Percentiles rank a stretch among this genome's conserved stretches.
These are phyloP conservation scores for Hirtodrosophila alboralis DNA, from an alignment of 2,888 invertebrate species.

Conservation along the genomic window DNA sequence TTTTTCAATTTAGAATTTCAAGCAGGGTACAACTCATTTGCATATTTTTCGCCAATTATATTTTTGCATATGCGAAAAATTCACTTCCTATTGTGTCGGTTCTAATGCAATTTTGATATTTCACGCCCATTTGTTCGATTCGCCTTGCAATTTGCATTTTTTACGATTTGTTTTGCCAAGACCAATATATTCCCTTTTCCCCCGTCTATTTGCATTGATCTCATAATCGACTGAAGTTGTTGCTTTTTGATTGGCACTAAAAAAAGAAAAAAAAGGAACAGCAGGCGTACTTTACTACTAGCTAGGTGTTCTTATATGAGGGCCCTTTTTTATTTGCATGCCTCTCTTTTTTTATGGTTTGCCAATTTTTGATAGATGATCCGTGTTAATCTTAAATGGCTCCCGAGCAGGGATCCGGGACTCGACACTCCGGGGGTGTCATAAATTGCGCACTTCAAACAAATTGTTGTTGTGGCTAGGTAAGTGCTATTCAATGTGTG, in stretches of 20 bases:
- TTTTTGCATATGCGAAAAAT: constrained; percentile 70
- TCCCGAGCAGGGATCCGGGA: not conserved
- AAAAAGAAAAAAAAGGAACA: constrained; percentile 40
- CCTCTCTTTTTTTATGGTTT: constrained; percentile 56
- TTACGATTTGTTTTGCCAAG: constrained; percentile 73
- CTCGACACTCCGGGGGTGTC: not conserved
- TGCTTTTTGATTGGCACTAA: constrained; percentile 56
- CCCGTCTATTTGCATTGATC: constrained; percentile 57
- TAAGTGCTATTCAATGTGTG: constrained; percentile 38
- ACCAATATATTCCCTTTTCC: too few relatives aligned
- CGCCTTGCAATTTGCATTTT: constrained; percentile 72
- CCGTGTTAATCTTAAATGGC: constrained; percentile 60
- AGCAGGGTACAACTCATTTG: constrained; percentile 56
- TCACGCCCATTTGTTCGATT: constrained; percentile 67
- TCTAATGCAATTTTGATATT: constrained; percentile 66
- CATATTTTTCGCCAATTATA: constrained; percentile 76
- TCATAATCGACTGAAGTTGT: constrained; percentile 70
- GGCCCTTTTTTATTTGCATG: constrained; percentile 57
- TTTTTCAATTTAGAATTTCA: constrained; percentile 40
- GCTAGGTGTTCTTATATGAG: constrained; percentile 37
- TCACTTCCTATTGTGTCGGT: constrained; percentile 38
- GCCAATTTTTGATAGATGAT: constrained; percentile 77
- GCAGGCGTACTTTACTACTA: constrained; percentile 22
- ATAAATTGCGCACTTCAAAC: constrained; percentile 32
- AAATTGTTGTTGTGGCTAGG: constrained; percentile 33